Evolutionary conservation across 35 echinoderm and acorn worm genomes (phyloP), one percentile per base, ranked within the genome.

Genomic region (Apostichopus californicus): DNA sequence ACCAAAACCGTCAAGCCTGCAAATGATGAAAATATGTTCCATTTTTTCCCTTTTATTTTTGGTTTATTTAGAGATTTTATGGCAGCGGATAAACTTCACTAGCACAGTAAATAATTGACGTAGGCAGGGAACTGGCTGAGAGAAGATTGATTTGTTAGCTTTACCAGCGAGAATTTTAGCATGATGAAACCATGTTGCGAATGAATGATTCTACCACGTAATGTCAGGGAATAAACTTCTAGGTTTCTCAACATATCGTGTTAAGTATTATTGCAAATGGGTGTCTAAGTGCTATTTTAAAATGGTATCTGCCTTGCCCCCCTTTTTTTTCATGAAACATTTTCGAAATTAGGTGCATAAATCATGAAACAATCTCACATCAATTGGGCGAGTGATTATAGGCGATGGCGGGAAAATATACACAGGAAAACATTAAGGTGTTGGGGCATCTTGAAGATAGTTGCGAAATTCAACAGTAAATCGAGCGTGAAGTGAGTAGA

Each of bases 51-150:
- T 63, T 85, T 85, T 58, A 58, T 85, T 85, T 85, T 85, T 59
- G 81, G 81, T 85, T 85, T 85, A 85, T 85, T 85, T 85, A 85
- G 81, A 85, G 81, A 85, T 85, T 85, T 85, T 85, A 85, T 85
- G 81, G 81, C 81, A 85, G 81, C 54, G 81, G 24, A 85, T 85
- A 85, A 85, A 85, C 81, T 85, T 85, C 81, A 85, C 81, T 59
- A 59, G 81, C 81, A 58, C 81, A 58, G 81, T 85, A 85, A 85
- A 85, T 85, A 85, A 85, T 85, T 85, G 81, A 58, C 81, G 81
- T 56, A 85, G 81, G 81, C 81, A 85, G 55, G 57, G 57, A 46
- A 59, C 55, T 59, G 81, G 57, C 56, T 22, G 28, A 14, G 81
- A 15, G 17, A 85, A 55, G 55, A 25, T 58, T 85, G 81, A 85